Base-by-base conservation (phyloP, 2,888 invertebrate genomes). In the Cheilosia pagana region DNA sequence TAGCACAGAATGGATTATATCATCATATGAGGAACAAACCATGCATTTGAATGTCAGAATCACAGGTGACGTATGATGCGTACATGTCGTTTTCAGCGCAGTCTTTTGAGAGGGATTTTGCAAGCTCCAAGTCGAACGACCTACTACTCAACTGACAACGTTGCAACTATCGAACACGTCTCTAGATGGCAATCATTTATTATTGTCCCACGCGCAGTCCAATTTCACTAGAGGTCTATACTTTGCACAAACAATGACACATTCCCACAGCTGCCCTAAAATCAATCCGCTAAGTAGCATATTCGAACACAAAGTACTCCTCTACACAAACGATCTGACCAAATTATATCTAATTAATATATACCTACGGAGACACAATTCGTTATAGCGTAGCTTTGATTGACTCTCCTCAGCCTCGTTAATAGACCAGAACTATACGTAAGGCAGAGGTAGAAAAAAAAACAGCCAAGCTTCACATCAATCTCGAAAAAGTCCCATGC, bases 301-400 rank as follows among this genome's bases (percentile, higher is more conserved):
- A 35, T 31, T 52, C 12, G 25, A 55, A 68, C 14, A 28, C 28
- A 28, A 28, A 28, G 28, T 28, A 28, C 28, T 28, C 7, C 28
- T 2, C 28, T 28, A 8, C 16, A 19, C 21, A 31, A 57, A 45
- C 53, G 55, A 74, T 83, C 78, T 72, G 72, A 78, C 78, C 78
- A 83, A 83, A 83, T 67, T 74, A 82, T 62, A 83, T 63, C 72
- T 62, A 78, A 83, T 78, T 67, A 72, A 72, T 62, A 63, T 68
- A 31, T 7, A n/a, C n/a, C n/a, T n/a, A n/a, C n/a, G n/a, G 52
- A 79, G 63, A 74, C 59, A 83, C 59, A 68, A 70, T 76, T 55
- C 63, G 68, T 76, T 63, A 35, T 35, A 63, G 52, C 48, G 39
- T 60, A 45, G 50, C 77, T 62, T 72, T 82, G 82, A 83, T 83